Base-by-base conservation (phyloP, 2,113 vertebrate species). In the Greenwoodochromis staneri region DNA sequence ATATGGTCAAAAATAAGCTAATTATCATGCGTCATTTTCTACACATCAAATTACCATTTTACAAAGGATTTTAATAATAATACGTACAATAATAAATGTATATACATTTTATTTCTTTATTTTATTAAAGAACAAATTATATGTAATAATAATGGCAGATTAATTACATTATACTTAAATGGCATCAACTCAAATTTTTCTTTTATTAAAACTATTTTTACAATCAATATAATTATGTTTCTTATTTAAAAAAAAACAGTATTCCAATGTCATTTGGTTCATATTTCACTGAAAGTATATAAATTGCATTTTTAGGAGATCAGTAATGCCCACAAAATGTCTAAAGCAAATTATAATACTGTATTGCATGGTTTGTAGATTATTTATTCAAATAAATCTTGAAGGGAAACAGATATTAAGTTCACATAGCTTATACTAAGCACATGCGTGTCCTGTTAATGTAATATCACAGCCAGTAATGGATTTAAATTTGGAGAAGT, bases 401-500 rank as follows among this genome's bases (percentile, higher is more conserved):
- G 1, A 21, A 19, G 31, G 19, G 13, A 14, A 57, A 80, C 27
- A 40, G 0, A 78, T 59, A 66, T 63, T 11, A 80, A 49, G 8
- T 12, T 59, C 8, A 81, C 11, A 13, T n/a, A n/a, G 51, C 63
- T 87, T 80, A 9, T 66, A 73, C 21, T 27, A 10, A 73, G 69
- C 69, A 27, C 69, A 73, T 11, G 69, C 2, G 21, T 27, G 14
- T 29, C n/a, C 5, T 13, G 45, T 86, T 73, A 1, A 83, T 81
- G 71, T 57, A 8, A 87, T 87, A 71, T 88, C 40, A 82, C 63
- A 24, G n/a, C 63, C 53, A 84, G 80, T 80, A 80, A 90, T 38
- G 27, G 57, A 49, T 91, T 91, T 84, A 71, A 29, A 86, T 92
- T 84, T 86, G 76, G 63, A 78, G 85, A 88, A 84, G 73, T 47